These are phyloP conservation scores for Danio aesculapii DNA, from an alignment of 2,797 vertebrate genomes.

Conservation along the genomic window DNA sequence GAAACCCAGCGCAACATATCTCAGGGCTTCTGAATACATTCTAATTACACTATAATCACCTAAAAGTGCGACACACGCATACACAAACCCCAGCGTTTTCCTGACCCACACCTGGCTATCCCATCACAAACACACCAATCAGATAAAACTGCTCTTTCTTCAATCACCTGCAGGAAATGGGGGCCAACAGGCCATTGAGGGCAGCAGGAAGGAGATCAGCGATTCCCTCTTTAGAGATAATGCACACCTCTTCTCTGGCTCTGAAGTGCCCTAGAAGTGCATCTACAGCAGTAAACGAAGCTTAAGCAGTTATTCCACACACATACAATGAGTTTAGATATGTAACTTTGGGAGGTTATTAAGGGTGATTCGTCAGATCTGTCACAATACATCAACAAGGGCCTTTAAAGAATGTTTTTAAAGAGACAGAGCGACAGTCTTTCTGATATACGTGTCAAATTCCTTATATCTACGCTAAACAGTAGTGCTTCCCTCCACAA, in stretches of 20 bases:
- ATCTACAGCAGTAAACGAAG: conserved; percentile 10
- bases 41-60: conserved; percentile 43
- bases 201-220: conserved; percentile 70
- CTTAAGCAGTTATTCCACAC: conserved; percentile 1
- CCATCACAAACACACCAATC: conserved; percentile 69
- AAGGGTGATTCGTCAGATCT: conserved; percentile 50
- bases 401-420: conserved; percentile 42
- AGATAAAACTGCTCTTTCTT: conserved; percentile 88
- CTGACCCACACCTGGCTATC: conserved; percentile 30
- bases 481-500: conserved; percentile 42
- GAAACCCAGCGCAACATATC: conserved; percentile 25
- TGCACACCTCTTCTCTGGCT: conserved; percentile 18
- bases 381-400: conserved; percentile 49
- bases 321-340: conserved; percentile 32
- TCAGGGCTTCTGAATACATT: conserved; percentile 32
- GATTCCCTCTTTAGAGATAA: conserved; percentile 39
- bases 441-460: conserved; percentile 61
- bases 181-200: conserved; percentile 47
- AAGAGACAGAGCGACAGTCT: conserved; percentile 21
- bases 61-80: conserved; percentile 50
- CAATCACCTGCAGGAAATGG: conserved; percentile 80
- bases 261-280: conserved; percentile 34
- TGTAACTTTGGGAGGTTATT: conserved; percentile 49
- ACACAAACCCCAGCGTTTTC: conserved; percentile 16
- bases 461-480: conserved; percentile 63